These are phyloP conservation scores for Argynnis bischoffii DNA, from an alignment of 2,888 invertebrate genomes.

Conservation along the genomic window DNA sequence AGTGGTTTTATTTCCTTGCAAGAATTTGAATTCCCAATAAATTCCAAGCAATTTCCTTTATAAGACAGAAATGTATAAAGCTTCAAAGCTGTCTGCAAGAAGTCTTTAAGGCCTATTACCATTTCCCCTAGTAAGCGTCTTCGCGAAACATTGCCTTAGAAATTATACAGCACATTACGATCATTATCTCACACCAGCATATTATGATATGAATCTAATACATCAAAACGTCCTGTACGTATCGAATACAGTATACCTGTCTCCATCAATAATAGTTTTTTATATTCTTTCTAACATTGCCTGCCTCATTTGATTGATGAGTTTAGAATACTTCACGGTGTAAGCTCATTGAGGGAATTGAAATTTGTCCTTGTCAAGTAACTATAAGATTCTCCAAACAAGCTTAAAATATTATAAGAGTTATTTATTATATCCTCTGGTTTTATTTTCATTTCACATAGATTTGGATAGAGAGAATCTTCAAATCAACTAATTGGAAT, in stretches of 20 bases:
- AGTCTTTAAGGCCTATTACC: slow-evolving; percentile 22
- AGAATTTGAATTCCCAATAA: no score
- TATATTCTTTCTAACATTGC: slow-evolving; percentile 65
- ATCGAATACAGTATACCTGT: slow-evolving; percentile 64
- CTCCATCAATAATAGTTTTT: slow-evolving; percentile 77
- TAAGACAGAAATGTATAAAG: slow-evolving; percentile 49
- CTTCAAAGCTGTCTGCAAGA: slow-evolving; percentile 55
- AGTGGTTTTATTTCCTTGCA: no score
- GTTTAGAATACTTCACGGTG: slow-evolving; percentile 60
- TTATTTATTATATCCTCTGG: slow-evolving; percentile 2
- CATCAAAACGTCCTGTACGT: slow-evolving; percentile 61
- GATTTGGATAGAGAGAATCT: background rate
- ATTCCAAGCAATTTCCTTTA: background rate
- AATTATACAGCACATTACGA: slow-evolving; percentile 43
- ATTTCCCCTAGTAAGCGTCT: slow-evolving; percentile 20
- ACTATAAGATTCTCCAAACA: slow-evolving; percentile 1
- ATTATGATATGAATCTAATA: slow-evolving; percentile 65
- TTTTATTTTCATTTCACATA: slow-evolving; percentile 11
- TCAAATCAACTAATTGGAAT: background rate
- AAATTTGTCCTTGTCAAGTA: slow-evolving; percentile 33
- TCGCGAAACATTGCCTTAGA: slow-evolving; percentile 35
- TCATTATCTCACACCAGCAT: slow-evolving; percentile 51
- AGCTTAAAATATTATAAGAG: slow-evolving; percentile 4
- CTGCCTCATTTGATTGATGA: slow-evolving; percentile 73
- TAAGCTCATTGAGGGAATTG: slow-evolving; percentile 45